Evolutionary conservation across 2,797 vertebrate genomes (phyloP).

Genomic region (Octomys mimax): DNA sequence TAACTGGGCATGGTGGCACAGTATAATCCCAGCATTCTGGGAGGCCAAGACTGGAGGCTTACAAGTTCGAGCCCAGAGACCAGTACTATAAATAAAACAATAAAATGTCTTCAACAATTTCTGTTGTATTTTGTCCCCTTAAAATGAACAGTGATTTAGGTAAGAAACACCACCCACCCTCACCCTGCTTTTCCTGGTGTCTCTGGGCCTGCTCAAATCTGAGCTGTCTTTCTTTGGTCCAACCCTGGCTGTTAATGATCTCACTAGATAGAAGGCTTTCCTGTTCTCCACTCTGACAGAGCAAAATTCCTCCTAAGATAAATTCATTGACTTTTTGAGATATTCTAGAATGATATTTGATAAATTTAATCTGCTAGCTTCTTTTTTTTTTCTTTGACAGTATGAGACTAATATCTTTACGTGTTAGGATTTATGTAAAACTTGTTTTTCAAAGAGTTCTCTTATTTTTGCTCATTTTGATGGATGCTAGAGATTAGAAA

Average conservation of each 20-base stretch:
- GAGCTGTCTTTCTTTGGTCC: neutral
- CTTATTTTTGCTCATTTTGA: neutral
- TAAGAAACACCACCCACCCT: neutral
- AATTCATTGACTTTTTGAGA: neutral
- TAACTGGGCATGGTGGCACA: neutral
- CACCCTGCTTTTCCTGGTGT: neutral
- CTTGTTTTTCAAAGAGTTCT: slow-evolving; percentile 23
- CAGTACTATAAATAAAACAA: neutral
- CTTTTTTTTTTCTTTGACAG: slow-evolving; percentile 32
- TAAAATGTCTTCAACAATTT: neutral
- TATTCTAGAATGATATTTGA: neutral
- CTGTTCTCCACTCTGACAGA: neutral
- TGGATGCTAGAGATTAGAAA: slow-evolving; percentile 8
- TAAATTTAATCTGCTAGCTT: neutral
- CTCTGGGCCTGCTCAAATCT: neutral
- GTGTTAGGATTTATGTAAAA: neutral
- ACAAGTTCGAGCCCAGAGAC: neutral
- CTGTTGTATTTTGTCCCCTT: neutral
- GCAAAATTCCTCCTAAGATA: neutral
- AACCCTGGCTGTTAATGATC: neutral
- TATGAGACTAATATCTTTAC: slow-evolving; percentile 33
- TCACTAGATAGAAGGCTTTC: neutral
- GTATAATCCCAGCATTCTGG: neutral
- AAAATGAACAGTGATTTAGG: neutral
- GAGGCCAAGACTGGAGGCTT: neutral